Base-by-base conservation (phyloP, 2,113 vertebrate species). In the Phaetusa simplex region DNA sequence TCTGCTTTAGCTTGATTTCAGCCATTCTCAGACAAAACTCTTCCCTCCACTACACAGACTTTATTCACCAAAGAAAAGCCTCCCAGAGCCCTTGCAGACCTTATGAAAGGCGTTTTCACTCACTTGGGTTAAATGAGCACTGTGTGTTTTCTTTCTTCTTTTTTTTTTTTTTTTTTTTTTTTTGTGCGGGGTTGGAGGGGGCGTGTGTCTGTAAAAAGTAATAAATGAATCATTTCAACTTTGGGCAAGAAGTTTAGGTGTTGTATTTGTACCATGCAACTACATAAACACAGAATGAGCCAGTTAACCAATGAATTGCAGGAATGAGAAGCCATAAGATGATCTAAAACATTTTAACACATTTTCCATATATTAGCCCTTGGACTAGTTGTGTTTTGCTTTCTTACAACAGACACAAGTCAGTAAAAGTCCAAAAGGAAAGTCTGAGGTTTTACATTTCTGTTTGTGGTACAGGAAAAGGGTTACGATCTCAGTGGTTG, bases 61-160 rank as follows among this genome's bases (percentile, higher is more conserved):
- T 96, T 97, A 98, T 98, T 98, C 97, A 97, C 88, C 43, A 86
- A 42, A 56, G 61, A 84, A 59, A 72, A 76, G 64, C n/a, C 91
- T 84, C 87, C 73, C 66, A 69, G 77, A 93, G 71, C 91, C 86
- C 87, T 83, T 42, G 70, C 95, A 97, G 95, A 95, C 74, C 88
- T 97, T 97, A 98, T 98, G 98, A 98, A 98, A 98, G 97, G 88
- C 83, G 96, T 98, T 98, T 98, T 98, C 96, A 97, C 95, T 97
- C 77, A 91, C 96, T 97, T 93, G 97, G 93, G 91, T 93, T 96
- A 96, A 98, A 98, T 93, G 96, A 98, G 95, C 94, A 32, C 96
- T 95, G 96, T 97, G 95, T 97, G 65, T 96, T 95, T 95, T 95
- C 91, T 92, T 96, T 95, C 47, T 95, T 82, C 19, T 20, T 47